Percentiles rank a stretch among this genome's conserved stretches.
phyloP scores from a whole-genome alignment of 1,140 invertebrate genomes.

The Anadara kagoshimensis region DNA sequence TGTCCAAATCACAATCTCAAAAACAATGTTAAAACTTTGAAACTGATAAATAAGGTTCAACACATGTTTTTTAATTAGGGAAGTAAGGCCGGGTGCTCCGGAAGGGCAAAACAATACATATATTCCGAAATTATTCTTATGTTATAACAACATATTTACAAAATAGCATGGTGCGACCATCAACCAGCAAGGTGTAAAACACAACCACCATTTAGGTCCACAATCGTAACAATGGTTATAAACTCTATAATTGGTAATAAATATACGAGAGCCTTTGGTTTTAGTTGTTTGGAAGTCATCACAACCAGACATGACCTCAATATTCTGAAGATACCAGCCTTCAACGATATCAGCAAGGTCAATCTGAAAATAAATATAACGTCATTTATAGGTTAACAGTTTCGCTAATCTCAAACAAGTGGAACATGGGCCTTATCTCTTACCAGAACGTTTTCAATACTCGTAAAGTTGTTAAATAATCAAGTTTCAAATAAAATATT shows the following conservation, averaged over 20 bases:
- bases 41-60: no score
- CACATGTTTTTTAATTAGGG: no score
- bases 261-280: slow-evolving; percentile 43
- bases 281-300: slow-evolving; percentile 58
- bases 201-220: slow-evolving; percentile 54
- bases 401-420: no score
- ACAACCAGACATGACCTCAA: slow-evolving; percentile 56
- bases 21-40: no score
- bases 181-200: slow-evolving; percentile 54
- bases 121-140: no score
- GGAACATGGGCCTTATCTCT: no score
- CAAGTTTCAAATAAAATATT: no score
- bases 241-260: slow-evolving; percentile 51
- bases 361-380: slow-evolving; percentile 25
- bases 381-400: not conserved
- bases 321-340: slow-evolving; percentile 53
- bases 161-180: slow-evolving; percentile 53
- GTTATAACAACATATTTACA: slow-evolving; percentile 31
- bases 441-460: no score
- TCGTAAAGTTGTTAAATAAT: no score
- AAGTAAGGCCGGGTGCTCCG: no score
- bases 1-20: no score
- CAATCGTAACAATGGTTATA: slow-evolving; percentile 57
- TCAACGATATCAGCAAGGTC: slow-evolving; percentile 49
- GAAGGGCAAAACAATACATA: no score